Percentiles rank a stretch among this genome's conserved stretches.
Conservation (phyloP, 2,888 invertebrate genomes). For the Zonitis immaculata region DNA sequence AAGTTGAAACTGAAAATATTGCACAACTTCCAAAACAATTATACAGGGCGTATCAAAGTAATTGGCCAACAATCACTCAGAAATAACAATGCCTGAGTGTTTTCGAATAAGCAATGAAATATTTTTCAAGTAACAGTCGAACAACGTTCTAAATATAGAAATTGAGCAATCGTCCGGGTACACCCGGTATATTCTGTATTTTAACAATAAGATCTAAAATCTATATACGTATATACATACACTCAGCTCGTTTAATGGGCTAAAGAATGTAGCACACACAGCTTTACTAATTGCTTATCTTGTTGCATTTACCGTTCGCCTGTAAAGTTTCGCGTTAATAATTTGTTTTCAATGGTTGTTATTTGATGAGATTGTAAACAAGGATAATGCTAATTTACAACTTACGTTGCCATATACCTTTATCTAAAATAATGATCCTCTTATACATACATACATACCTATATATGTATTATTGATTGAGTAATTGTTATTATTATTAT, state of each 20-base stretch:
- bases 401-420: neutral
- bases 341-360: constrained; percentile 4
- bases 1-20: neutral
- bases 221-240: neutral
- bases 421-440: too few relatives aligned
- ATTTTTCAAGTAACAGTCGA: too few relatives aligned
- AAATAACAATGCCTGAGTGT: too few relatives aligned
- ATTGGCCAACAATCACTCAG: too few relatives aligned
- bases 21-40: neutral
- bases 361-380: constrained; percentile 4
- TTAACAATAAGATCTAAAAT: neutral
- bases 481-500: too few relatives aligned
- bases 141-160: too few relatives aligned
- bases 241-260: constrained; percentile 13
- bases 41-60: too few relatives aligned
- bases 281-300: constrained; percentile 26
- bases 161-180: too few relatives aligned
- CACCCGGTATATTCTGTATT: too few relatives aligned
- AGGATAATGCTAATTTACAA: constrained; percentile 5
- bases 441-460: too few relatives aligned
- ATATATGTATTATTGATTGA: too few relatives aligned
- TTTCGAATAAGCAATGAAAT: too few relatives aligned
- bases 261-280: constrained; percentile 20
- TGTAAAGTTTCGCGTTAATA: constrained; percentile 12
- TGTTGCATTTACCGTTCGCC: constrained; percentile 21